Percentiles rank a stretch among this genome's conserved stretches.
Conservation (phyloP, 1,140 invertebrate genomes). For the Papilio helenus region DNA sequence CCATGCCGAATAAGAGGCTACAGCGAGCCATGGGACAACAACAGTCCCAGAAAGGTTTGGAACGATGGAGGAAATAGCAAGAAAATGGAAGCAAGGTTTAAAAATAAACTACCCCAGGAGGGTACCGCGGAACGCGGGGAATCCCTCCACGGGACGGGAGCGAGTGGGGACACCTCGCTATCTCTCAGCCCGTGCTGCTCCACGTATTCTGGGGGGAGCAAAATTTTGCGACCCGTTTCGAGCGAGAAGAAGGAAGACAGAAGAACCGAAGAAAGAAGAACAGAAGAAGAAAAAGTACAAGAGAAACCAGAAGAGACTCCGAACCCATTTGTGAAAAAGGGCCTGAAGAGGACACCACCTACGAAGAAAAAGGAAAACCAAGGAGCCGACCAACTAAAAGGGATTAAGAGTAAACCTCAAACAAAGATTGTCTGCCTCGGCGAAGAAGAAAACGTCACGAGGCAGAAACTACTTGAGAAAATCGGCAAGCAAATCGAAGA, state of each 20-base stretch:
- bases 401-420: background rate
- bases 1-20: slow-evolving; percentile 19
- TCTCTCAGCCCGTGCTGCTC: background rate
- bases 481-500: background rate
- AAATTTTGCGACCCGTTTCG: background rate
- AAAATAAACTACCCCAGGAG: too few relatives aligned
- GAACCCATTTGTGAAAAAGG: too few relatives aligned
- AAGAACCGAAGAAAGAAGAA: too few relatives aligned
- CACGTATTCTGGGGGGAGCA: slow-evolving; percentile 14
- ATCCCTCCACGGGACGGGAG: slow-evolving; percentile 43
- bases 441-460: background rate
- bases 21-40: slow-evolving; percentile 15
- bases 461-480: background rate
- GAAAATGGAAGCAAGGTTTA: background rate
- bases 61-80: background rate
- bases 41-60: background rate
- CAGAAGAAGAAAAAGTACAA: too few relatives aligned
- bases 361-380: too few relatives aligned
- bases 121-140: slow-evolving; percentile 39
- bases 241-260: background rate
- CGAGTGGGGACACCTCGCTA: too few relatives aligned
- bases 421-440: background rate
- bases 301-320: too few relatives aligned
- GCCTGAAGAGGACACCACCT: too few relatives aligned
- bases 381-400: background rate